Percentiles rank a stretch among this genome's conserved stretches.
Evolutionary conservation across 2,888 invertebrate genomes (phyloP).

Genomic region (Lysandra bellargus): DNA sequence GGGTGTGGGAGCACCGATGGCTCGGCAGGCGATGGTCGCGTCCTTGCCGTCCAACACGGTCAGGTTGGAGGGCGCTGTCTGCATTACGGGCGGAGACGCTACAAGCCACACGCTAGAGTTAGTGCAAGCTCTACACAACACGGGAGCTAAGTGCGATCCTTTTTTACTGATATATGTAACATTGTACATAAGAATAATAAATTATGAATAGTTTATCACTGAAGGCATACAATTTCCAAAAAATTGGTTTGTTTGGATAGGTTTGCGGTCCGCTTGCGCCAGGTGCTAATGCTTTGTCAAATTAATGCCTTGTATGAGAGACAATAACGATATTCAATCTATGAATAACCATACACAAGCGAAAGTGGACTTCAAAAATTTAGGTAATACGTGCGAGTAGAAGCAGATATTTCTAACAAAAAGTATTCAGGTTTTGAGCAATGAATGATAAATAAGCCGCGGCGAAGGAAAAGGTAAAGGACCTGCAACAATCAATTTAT

Average conservation of each 20-base stretch:
- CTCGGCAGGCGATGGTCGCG: constrained; percentile 92
- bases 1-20: constrained; percentile 94
- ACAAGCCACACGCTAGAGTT: constrained; percentile 73
- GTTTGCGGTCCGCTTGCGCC: not conserved
- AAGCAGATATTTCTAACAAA: constrained; percentile 29
- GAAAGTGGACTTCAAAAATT: not conserved
- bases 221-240: not conserved
- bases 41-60: constrained; percentile 96
- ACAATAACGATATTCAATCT: not conserved
- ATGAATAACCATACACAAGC: not conserved
- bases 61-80: constrained; percentile 89
- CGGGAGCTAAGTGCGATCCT: constrained; percentile 37
- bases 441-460: constrained; percentile 16
- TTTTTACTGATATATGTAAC: not conserved
- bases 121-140: constrained; percentile 51
- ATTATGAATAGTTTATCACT: not conserved
- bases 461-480: not conserved
- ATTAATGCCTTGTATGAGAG: not conserved
- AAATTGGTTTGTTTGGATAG: not conserved
- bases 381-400: not conserved
- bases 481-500: constrained; percentile 19
- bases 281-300: not conserved
- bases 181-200: not conserved
- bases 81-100: constrained; percentile 95
- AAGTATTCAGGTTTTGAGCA: constrained; percentile 31